phyloP scores from a whole-genome alignment of 1,140 invertebrate species.

The Rhagoletis zephyria region DNA sequence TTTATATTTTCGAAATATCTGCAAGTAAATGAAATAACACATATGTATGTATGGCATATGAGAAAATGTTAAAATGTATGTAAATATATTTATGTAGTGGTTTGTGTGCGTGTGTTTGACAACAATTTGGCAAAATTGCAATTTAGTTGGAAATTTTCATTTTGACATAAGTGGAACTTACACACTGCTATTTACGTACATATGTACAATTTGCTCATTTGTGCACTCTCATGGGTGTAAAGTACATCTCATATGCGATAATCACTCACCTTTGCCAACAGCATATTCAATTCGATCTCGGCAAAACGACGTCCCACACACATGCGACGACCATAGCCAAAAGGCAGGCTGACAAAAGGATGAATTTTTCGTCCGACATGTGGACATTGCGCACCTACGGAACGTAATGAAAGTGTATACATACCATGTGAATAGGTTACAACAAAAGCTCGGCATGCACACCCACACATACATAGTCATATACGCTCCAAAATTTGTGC shows the following conservation, averaged over 20 bases:
- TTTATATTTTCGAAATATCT: constrained; percentile 81
- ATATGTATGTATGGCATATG: background rate
- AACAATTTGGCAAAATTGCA: background rate
- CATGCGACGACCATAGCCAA: constrained; percentile 87
- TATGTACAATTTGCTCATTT: background rate
- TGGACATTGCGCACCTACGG: constrained; percentile 60
- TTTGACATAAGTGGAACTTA: background rate
- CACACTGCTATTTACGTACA: background rate
- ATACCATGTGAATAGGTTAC: constrained; percentile 10
- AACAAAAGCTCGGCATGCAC: background rate
- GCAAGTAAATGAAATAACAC: constrained; percentile 64
- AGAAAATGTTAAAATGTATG: constrained; percentile 21
- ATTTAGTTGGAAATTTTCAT: background rate
- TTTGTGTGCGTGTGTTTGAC: background rate
- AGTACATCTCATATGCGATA: too few relatives aligned
- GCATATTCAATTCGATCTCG: constrained; percentile 84
- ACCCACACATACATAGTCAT: too few relatives aligned
- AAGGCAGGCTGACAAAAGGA: constrained; percentile 85
- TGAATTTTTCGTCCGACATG: constrained; percentile 75
- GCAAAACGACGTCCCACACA: constrained; percentile 87
- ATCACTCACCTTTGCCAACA: constrained; percentile 76
- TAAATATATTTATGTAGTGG: background rate
- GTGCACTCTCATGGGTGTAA: too few relatives aligned
- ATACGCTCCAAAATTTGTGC: background rate
- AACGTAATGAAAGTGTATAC: constrained; percentile 41